A percentile compares a stretch with the other conserved stretches of the same genome.
phyloP scores from a whole-genome alignment of 2,888 invertebrate species.

The Drosophila subsilvestris region DNA sequence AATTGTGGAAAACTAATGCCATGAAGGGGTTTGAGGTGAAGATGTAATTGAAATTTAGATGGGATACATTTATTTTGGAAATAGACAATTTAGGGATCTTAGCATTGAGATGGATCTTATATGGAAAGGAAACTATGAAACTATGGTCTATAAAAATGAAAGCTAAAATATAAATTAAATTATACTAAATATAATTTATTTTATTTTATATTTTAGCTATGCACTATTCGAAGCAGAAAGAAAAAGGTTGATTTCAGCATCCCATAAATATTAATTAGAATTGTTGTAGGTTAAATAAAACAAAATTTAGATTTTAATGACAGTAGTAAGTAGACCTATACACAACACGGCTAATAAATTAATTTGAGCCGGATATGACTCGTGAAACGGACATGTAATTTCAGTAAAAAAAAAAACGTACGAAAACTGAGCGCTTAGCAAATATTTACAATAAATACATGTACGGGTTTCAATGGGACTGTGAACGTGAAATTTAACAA shows the following conservation, averaged over 20 bases:
- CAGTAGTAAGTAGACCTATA: neutral
- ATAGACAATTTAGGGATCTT: neutral
- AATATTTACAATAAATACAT: neutral
- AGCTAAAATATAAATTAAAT: too few relatives aligned
- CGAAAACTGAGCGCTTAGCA: neutral
- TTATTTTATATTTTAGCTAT: too few relatives aligned
- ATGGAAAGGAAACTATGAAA: too few relatives aligned
- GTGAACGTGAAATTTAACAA: neutral
- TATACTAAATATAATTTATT: too few relatives aligned
- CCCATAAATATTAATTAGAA: too few relatives aligned
- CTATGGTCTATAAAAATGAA: too few relatives aligned
- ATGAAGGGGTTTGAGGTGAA: neutral
- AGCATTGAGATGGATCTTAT: too few relatives aligned
- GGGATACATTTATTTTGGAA: neutral
- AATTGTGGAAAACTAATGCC: constrained; percentile 4
- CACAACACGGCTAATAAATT: neutral
- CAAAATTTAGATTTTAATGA: too few relatives aligned
- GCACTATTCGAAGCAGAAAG: too few relatives aligned
- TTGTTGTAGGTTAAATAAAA: too few relatives aligned
- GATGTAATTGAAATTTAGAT: neutral
- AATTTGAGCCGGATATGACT: neutral
- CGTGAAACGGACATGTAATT: neutral
- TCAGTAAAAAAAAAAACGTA: neutral
- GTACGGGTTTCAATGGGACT: neutral
- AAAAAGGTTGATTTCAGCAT: too few relatives aligned